Evolutionary conservation across 2,797 vertebrate species (phyloP).

Genomic region (Cossypha caffra): DNA sequence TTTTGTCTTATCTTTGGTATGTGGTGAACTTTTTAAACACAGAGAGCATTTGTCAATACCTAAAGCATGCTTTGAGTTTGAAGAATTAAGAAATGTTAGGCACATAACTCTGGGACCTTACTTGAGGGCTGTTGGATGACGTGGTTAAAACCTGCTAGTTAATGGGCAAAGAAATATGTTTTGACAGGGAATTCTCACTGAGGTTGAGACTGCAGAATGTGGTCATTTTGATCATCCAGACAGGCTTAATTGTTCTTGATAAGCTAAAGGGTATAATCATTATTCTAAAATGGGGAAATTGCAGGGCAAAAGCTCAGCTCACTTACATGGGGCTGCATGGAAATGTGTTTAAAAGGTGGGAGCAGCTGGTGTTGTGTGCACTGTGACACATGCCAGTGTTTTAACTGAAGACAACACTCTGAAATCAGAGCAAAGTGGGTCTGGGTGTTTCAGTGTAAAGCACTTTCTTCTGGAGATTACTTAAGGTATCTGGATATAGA

Average conservation of each 20-base stretch:
- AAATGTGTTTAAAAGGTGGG: neutral
- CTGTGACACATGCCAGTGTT: neutral
- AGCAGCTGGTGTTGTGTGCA: neutral
- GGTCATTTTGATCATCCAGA: neutral
- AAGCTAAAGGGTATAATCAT: neutral
- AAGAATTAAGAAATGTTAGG: neutral
- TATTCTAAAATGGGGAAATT: neutral
- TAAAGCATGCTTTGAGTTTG: neutral
- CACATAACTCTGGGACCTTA: neutral
- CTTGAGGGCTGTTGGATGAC: neutral
- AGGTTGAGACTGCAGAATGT: neutral
- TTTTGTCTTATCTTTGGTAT: neutral
- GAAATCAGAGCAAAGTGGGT: neutral
- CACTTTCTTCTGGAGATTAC: neutral
- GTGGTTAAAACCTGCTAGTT: neutral
- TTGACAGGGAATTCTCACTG: neutral
- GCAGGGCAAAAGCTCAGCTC: neutral
- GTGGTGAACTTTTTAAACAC: neutral
- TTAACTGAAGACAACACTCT: neutral
- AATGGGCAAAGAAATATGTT: neutral
- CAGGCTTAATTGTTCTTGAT: neutral
- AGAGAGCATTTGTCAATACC: neutral
- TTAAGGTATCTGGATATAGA: neutral
- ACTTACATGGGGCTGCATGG: rapidly evolving
- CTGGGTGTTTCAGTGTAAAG: neutral